Percentiles rank a stretch among this genome's conserved stretches.
Evolutionary conservation across 2,888 invertebrate species (phyloP).

Genomic region (Ephialtes manifestator): DNA sequence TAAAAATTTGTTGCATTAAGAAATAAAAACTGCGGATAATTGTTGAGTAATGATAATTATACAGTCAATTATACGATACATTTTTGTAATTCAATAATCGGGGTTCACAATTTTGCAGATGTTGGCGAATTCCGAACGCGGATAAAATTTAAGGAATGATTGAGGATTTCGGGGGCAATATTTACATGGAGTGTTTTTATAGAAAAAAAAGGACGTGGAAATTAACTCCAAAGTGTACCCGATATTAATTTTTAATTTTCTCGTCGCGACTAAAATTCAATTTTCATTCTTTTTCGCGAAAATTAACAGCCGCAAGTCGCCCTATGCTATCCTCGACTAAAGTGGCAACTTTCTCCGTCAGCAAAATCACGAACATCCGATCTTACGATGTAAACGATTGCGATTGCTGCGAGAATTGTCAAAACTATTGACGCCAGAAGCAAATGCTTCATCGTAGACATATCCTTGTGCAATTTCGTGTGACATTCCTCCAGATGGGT

Average conservation of each 20-base stretch:
- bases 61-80: no score
- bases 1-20: no score
- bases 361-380: constrained; percentile 81
- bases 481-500: constrained; percentile 86
- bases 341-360: constrained; percentile 78
- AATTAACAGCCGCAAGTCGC: constrained; percentile 59
- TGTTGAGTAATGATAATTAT: no score
- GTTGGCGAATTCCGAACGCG: constrained; percentile 14
- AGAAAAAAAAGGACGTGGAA: constrained; percentile 24
- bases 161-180: constrained; percentile 46
- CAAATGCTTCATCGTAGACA: constrained; percentile 86
- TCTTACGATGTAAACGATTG: constrained; percentile 86
- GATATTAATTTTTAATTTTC: background rate
- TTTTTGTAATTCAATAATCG: no score
- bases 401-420: constrained; percentile 85
- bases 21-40: no score
- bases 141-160: constrained; percentile 45
- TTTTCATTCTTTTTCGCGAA: background rate
- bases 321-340: constrained; percentile 71
- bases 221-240: background rate
- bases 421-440: constrained; percentile 87
- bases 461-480: constrained; percentile 86
- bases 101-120: no score
- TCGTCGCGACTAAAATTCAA: background rate
- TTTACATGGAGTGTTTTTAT: constrained; percentile 52